Percentiles rank a stretch among this genome's conserved stretches.
phyloP scores from a whole-genome alignment of 2,888 invertebrate genomes.

The Melikaiella ostensackeni region DNA sequence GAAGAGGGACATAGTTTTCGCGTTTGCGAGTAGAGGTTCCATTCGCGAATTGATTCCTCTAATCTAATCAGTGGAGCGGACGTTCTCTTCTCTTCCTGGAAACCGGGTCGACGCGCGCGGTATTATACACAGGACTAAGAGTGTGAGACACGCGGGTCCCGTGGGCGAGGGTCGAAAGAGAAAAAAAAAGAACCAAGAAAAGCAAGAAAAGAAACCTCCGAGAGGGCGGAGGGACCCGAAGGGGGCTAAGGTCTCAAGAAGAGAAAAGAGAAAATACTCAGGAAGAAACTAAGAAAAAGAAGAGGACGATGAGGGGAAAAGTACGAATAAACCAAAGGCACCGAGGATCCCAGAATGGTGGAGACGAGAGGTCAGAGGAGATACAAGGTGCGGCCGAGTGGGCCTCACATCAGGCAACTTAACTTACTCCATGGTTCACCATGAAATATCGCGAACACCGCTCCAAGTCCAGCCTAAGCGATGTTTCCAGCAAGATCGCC shows the following conservation, averaged over 20 bases:
- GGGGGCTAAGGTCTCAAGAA: slow-evolving; percentile 55
- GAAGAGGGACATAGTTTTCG: slow-evolving; percentile 26
- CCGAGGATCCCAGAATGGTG: slow-evolving; percentile 43
- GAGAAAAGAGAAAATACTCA: slow-evolving; percentile 42
- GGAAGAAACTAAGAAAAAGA: slow-evolving; percentile 20
- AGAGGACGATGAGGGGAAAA: slow-evolving; percentile 45
- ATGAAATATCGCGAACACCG: slow-evolving; percentile 70
- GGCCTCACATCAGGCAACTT: slow-evolving; percentile 58
- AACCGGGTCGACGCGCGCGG: slow-evolving; percentile 64
- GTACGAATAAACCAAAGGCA: slow-evolving; percentile 44
- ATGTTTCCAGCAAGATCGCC: slow-evolving; percentile 66
- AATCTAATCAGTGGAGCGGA: slow-evolving; percentile 55
- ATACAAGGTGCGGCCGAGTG: slow-evolving; percentile 62
- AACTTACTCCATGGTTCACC: slow-evolving; percentile 63
- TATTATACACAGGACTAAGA: slow-evolving; percentile 38
- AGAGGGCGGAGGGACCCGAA: slow-evolving; percentile 47
- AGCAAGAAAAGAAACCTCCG: slow-evolving; percentile 43
- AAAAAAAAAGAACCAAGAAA: slow-evolving; percentile 46
- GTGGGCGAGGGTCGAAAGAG: slow-evolving; percentile 57
- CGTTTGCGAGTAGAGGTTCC: slow-evolving; percentile 43
- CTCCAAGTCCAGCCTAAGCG: slow-evolving; percentile 59
- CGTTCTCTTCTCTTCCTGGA: slow-evolving; percentile 67
- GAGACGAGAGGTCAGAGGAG: slow-evolving; percentile 50
- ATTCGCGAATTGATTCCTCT: slow-evolving; percentile 54
- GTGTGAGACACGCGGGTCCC: slow-evolving; percentile 55